Evolutionary conservation across 2,888 invertebrate genomes (phyloP), one percentile per base, ranked within the genome.

Genomic region (Polia nebulosa): DNA sequence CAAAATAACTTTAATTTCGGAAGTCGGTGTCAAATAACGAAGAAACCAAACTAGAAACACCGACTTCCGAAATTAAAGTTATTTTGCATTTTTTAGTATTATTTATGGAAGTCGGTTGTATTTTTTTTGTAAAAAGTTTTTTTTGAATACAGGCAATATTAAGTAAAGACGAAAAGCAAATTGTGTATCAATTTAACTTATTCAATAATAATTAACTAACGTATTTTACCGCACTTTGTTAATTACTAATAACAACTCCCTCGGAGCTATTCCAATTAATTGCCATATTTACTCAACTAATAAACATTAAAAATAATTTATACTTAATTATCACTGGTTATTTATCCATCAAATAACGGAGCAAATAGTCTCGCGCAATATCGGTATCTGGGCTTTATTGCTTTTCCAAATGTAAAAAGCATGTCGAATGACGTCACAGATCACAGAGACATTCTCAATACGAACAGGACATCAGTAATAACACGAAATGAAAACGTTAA

Each of bases 401-500:
- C 74, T 75, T 80, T 80, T 77, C 76, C 70, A 66, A 75, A 85
- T 83, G 39, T 79, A 79, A 78, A 78, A 80, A 78, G 36, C 79
- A 79, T 78, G 85, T 76, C 78, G 80, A 77, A 80, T 83, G 78
- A 82, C 76, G 76, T 85, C 76, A 83, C 72, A 72, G 58, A 73
- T 85, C 79, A 81, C 71, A 72, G 56, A 73, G 68, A 62, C 62
- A 75, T 79, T 62, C 75, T 87, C 84, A 86, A 83, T 88, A 87
- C 62, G 83, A 84, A 86, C 87, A 85, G 87, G 83, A 84, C 82
- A 84, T 80, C 84, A 80, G 82, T 80, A 85, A 84, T 81, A 83
- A 85, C 84, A 83, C 72, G 74, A 76, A 75, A 81, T 81, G 79
- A 80, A 83, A 85, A 82, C 67, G 84, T 76, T 80, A 85, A 85